Base-by-base conservation (phyloP, 35 echinoderm and acorn worm genomes). In the Apostichopus japonicus region DNA sequence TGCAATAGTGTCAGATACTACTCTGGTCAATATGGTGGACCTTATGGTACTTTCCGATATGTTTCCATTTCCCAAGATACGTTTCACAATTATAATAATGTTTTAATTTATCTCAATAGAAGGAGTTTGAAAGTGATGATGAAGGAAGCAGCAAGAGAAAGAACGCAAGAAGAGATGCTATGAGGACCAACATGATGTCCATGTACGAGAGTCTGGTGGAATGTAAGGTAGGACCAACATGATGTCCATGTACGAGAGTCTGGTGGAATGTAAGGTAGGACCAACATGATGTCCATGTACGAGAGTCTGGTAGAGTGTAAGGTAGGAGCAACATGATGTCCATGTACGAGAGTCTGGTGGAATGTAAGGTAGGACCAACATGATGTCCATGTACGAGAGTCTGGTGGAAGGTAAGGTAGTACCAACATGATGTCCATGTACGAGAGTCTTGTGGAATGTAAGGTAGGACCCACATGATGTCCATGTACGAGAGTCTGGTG, bases 181-280 rank as follows among this genome's bases (percentile, higher is more conserved):
- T 95, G 77, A 97, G 94, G 61, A 75, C 96, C 14, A 79, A 92
- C 23, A 84, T 97, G 93, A 94, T 92, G 80, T 52, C 79, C 6
- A 61, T 97, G 16, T 93, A 84, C 80, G 79, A 94, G 33, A 55
- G 79, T 51, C 70, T 97, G 53, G 24, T 91, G 15, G 89, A 91
- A 13, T 78, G 76, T 24, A 91, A 91, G 89, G 89, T 91, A 91
- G 0, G 57, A 61, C 0, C 0, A 10, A 61, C 0, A 11, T 61
- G 0, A 61, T 58, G 25, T 27, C 25, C 33, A 44, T 44, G 33
- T 44, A 44, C 3, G 62, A 65, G 10, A 67, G 63, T 0, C 63
- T 67, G 0, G 63, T 67, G 19, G n/a, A 14, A 70, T 22, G n/a
- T n/a, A n/a, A n/a, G n/a, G n/a, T n/a, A n/a, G n/a, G n/a, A n/a